Percentiles rank a stretch among this genome's conserved stretches.
Conservation (phyloP, 2,797 vertebrate genomes). For the Dendrocincla tyrannina region DNA sequence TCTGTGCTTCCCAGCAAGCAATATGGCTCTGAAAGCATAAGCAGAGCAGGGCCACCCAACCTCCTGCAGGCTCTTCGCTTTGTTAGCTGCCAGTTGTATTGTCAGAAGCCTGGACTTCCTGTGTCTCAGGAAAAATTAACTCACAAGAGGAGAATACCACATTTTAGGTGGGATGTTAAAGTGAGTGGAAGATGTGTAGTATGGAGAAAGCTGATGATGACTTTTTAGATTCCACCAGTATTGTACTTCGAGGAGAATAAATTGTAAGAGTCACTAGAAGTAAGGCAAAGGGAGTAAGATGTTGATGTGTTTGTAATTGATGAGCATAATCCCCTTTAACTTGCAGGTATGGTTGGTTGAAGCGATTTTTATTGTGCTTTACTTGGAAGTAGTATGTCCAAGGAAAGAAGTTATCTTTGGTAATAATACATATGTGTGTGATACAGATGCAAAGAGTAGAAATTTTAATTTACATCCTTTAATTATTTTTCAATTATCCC, state of each 20-base stretch:
- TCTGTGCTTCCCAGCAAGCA: slow-evolving; percentile 20
- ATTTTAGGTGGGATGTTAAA: neutral
- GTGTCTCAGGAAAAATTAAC: neutral
- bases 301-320: neutral
- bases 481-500: neutral
- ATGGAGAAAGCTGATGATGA: neutral
- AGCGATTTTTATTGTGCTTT: neutral
- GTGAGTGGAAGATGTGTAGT: neutral
- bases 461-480: neutral
- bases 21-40: neutral
- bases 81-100: neutral
- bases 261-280: neutral
- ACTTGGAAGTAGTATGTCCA: neutral
- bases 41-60: slow-evolving; percentile 25
- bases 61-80: neutral
- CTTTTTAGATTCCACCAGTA: neutral
- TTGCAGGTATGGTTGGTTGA: neutral
- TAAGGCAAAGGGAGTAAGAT: neutral
- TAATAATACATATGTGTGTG: neutral
- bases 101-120: neutral
- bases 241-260: neutral
- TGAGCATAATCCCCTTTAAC: neutral
- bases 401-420: neutral
- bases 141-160: neutral
- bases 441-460: neutral